phyloP scores from a whole-genome alignment of 2,113 vertebrate species.

The Malurus alboscapulatus region DNA sequence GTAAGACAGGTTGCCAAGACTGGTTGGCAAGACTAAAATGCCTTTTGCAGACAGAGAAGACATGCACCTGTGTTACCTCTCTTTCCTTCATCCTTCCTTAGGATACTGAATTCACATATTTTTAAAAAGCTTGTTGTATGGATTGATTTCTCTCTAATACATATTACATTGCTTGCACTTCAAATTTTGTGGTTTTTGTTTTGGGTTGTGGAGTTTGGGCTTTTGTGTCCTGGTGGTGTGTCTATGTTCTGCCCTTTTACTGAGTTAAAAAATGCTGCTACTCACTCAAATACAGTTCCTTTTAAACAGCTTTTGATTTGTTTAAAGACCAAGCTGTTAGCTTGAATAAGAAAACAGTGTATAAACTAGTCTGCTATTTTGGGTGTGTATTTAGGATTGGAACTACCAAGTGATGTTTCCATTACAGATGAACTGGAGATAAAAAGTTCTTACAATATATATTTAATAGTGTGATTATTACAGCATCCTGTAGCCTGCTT shows the following conservation, averaged over 20 bases:
- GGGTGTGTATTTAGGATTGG: not conserved
- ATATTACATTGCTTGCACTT: not conserved
- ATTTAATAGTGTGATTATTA: not conserved
- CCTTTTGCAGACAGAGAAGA: not conserved
- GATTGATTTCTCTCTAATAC: not conserved
- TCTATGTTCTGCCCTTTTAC: accelerated
- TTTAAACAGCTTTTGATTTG: not conserved
- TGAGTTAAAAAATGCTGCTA: not conserved
- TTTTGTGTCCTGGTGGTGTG: not conserved
- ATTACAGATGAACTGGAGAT: not conserved
- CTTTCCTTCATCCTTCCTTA: not conserved
- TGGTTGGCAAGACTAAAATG: not conserved
- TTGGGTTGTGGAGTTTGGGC: not conserved
- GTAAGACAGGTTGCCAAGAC: not conserved
- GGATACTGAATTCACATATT: not conserved
- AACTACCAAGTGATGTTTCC: not conserved
- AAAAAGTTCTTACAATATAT: not conserved
- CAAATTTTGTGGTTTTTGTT: not conserved
- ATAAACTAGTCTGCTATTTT: not conserved
- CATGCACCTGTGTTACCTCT: not conserved
- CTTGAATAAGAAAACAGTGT: not conserved
- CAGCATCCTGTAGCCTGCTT: not conserved
- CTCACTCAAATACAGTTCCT: not conserved
- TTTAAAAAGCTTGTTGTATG: not conserved
- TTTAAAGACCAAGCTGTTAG: not conserved